Evolutionary conservation across 53 echinoderm and acorn worm genomes (phyloP).

Genomic region (Antedon mediterranea): DNA sequence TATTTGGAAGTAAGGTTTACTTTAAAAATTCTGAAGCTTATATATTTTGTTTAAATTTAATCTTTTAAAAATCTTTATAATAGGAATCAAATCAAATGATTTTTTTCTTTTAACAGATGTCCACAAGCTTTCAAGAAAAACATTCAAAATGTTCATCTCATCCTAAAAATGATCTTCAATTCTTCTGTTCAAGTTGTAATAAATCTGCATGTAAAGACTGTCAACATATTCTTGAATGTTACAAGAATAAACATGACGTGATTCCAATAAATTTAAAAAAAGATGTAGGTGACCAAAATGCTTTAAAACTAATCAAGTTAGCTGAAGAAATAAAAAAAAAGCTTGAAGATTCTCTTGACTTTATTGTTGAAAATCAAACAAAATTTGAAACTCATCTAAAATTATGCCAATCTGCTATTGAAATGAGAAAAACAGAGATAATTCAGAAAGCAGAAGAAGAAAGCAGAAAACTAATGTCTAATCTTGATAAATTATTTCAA

Average conservation of each 20-base stretch:
- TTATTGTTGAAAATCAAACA: background rate
- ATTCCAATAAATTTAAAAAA: background rate
- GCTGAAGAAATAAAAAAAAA: background rate
- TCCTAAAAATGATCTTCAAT: no score
- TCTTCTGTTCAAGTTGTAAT: background rate
- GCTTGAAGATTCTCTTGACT: background rate
- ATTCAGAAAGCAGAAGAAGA: background rate
- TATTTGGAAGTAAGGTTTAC: no score
- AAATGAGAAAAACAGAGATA: background rate
- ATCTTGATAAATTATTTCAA: background rate
- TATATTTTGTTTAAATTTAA: no score
- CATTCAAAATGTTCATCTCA: no score
- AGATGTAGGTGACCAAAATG: no score
- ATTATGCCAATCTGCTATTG: background rate
- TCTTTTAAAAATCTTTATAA: no score
- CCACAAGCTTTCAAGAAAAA: no score
- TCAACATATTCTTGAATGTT: background rate
- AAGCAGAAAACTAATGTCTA: background rate
- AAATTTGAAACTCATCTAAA: background rate
- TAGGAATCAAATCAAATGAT: no score
- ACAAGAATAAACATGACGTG: background rate
- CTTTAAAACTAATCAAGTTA: background rate
- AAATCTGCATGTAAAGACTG: background rate
- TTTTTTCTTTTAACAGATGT: no score
- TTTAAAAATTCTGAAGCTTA: no score